These are phyloP conservation scores for Hephaestus fuliginosus DNA, from an alignment of 2,797 vertebrate genomes.

Conservation along the genomic window DNA sequence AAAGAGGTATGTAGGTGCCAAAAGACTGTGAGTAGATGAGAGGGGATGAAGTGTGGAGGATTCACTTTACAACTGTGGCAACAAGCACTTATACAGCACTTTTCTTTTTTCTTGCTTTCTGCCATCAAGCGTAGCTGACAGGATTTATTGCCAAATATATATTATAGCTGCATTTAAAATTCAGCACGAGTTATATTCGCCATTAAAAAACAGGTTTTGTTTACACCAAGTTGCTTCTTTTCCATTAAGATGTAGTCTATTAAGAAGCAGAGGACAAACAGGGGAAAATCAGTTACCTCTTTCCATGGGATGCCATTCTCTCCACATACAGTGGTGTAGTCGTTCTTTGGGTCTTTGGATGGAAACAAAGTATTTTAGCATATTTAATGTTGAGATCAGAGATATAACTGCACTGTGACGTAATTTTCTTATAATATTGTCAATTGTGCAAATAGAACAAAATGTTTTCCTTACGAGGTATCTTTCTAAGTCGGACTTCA, in stretches of 20 bases:
- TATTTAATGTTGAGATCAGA: not conserved
- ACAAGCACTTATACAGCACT: not conserved
- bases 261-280: not conserved
- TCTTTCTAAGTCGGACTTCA: constrained; percentile 82
- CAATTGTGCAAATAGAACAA: not conserved
- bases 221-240: not conserved
- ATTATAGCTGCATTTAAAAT: not conserved
- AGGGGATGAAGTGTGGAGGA: not conserved
- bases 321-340: not conserved
- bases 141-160: not conserved
- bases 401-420: not conserved
- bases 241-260: not conserved
- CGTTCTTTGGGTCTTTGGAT: constrained; percentile 44
- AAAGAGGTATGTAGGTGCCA: not conserved
- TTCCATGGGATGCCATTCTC: constrained; percentile 56
- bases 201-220: not conserved
- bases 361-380: constrained; percentile 18
- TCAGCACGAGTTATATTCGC: not conserved
- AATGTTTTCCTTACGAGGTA: constrained; percentile 74
- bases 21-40: constrained; percentile 31
- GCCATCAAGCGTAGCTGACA: not conserved
- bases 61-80: not conserved
- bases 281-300: constrained; percentile 70
- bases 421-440: not conserved
- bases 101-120: not conserved